A percentile compares a stretch with the other conserved stretches of the same genome.
Conservation (phyloP, 2,113 vertebrate species). For the Bucco capensis region DNA sequence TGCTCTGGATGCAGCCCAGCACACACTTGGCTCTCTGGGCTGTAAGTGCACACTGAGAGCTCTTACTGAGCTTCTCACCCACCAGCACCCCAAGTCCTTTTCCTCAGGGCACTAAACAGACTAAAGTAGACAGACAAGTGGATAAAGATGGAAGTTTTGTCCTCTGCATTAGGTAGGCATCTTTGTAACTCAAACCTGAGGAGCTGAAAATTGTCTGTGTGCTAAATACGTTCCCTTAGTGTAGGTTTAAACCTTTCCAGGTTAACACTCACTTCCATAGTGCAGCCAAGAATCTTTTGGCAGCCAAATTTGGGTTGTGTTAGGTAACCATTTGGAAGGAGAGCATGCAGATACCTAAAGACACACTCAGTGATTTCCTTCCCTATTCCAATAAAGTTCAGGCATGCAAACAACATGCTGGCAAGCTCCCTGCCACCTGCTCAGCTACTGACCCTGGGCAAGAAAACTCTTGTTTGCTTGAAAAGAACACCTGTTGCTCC, state of each 20-base stretch:
- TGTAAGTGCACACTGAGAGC: no score
- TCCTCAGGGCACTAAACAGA: no score
- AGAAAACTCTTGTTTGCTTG: not conserved
- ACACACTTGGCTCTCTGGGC: no score
- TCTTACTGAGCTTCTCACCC: no score
- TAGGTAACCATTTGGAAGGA: not conserved
- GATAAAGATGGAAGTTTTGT: not conserved
- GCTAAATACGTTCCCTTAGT: not conserved
- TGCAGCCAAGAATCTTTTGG: not conserved
- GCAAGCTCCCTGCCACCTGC: not conserved
- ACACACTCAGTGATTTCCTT: not conserved
- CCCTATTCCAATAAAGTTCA: not conserved
- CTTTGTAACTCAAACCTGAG: not conserved
- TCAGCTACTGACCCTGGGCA: not conserved
- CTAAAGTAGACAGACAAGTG: not conserved
- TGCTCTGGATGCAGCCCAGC: no score
- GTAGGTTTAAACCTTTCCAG: not conserved
- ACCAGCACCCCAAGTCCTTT: no score
- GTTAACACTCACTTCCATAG: not conserved
- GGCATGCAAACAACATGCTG: not conserved
- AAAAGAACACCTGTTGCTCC: not conserved
- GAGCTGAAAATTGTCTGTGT: no score
- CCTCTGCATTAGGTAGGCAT: not conserved
- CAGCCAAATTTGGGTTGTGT: not conserved
- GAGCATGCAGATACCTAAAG: not conserved